These are phyloP conservation scores for Micromys minutus DNA, from an alignment of 2,113 vertebrate species.

Conservation along the genomic window DNA sequence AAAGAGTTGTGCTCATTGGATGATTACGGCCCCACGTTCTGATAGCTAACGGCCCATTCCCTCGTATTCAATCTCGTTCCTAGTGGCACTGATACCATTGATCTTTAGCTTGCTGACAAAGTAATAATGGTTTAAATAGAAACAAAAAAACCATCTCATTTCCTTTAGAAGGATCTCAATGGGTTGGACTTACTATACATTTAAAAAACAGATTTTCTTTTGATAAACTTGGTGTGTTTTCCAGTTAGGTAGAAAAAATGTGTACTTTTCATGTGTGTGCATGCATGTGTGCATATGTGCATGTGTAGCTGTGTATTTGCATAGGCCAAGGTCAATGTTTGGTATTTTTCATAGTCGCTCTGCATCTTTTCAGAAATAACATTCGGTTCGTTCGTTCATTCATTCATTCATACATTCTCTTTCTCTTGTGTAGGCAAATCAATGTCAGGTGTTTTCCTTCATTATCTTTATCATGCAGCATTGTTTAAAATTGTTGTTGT, in stretches of 20 bases:
- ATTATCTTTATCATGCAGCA: background rate
- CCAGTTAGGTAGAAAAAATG: constrained; percentile 46
- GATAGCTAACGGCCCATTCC: constrained; percentile 54
- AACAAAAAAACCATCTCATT: constrained; percentile 38
- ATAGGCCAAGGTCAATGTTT: background rate
- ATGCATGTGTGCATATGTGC: background rate
- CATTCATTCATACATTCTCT: background rate
- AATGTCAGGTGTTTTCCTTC: background rate
- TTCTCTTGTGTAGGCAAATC: background rate
- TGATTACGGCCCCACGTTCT: constrained; percentile 79
- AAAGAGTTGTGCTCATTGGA: constrained; percentile 78
- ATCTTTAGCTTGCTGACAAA: constrained; percentile 41
- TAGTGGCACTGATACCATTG: background rate
- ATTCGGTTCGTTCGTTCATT: background rate
- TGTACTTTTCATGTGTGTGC: constrained; percentile 72
- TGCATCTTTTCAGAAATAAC: background rate
- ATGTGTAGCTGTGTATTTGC: background rate
- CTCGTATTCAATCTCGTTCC: constrained; percentile 4
- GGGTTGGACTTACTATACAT: constrained; percentile 44
- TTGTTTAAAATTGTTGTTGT: background rate
- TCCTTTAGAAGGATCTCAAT: constrained; percentile 45
- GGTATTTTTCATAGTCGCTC: background rate
- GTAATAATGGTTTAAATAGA: background rate
- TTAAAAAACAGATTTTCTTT: constrained; percentile 60
- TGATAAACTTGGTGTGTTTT: constrained; percentile 69